phyloP scores from a whole-genome alignment of 1,140 invertebrate genomes.

The Camponotus vicinus region DNA sequence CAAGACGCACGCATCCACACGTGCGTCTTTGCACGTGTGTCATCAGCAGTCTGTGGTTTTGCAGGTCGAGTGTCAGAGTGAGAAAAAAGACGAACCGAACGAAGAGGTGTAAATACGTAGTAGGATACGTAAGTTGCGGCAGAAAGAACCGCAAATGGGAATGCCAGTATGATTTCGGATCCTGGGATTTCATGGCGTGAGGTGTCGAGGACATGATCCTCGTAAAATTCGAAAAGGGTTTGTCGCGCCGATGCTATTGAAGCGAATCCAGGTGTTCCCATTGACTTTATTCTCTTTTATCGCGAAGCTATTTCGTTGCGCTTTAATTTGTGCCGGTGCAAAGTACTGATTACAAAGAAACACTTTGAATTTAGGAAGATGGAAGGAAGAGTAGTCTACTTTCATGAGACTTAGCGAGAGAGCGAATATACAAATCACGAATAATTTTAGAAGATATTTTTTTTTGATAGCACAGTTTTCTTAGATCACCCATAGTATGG shows the following conservation, averaged over 20 bases:
- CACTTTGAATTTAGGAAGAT: not conserved
- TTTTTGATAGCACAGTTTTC: not conserved
- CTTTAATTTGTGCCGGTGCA: no score
- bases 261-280: no score
- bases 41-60: slow-evolving; percentile 20
- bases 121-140: not conserved
- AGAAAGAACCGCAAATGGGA: slow-evolving; percentile 48
- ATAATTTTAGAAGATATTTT: slow-evolving; percentile 11
- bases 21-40: not conserved
- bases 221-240: slow-evolving; percentile 29
- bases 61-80: no score
- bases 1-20: slow-evolving; percentile 27
- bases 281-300: not conserved
- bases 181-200: slow-evolving; percentile 1
- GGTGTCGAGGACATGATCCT: slow-evolving; percentile 42
- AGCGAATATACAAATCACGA: not conserved
- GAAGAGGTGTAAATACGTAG: not conserved
- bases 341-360: no score
- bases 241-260: not conserved
- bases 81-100: not conserved
- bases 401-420: not conserved
- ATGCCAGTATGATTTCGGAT: slow-evolving; percentile 32
- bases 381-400: not conserved
- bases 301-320: not conserved
- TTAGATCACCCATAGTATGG: not conserved